These are phyloP conservation scores for Oreohelix idahoensis DNA, from an alignment of 1,140 invertebrate genomes.

Conservation along the genomic window DNA sequence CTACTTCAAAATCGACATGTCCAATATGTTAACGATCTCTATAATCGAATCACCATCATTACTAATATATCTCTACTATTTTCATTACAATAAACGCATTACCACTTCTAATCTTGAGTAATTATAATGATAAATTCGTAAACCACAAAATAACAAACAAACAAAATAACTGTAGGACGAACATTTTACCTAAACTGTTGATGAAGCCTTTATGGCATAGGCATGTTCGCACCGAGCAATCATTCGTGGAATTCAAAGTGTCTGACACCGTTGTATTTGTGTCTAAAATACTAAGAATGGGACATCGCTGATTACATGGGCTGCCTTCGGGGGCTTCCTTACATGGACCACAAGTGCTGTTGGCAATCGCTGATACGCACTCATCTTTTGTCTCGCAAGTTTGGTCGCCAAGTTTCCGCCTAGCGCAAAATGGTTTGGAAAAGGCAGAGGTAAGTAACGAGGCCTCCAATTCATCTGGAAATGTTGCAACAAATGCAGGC, in stretches of 20 bases:
- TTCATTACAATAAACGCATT: too few species aligned
- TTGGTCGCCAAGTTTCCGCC: neutral
- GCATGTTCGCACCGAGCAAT: neutral
- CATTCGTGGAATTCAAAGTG: neutral
- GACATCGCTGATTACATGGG: neutral
- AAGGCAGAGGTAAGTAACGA: neutral
- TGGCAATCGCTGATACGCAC: neutral
- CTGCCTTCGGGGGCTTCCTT: neutral
- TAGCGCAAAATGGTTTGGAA: neutral
- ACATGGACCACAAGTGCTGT: conserved; percentile 5
- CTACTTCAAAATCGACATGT: too few species aligned
- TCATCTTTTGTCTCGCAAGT: neutral
- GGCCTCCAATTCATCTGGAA: neutral
- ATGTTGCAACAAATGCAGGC: neutral
- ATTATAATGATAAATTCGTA: too few species aligned
- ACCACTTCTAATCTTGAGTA: too few species aligned
- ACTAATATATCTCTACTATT: too few species aligned
- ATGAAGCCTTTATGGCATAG: neutral
- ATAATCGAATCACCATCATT: too few species aligned
- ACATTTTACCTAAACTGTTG: neutral
- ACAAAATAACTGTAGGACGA: too few species aligned
- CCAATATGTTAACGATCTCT: too few species aligned
- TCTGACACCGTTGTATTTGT: neutral
- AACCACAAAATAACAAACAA: too few species aligned
- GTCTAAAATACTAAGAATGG: neutral